Percentiles rank a stretch among this genome's conserved stretches.
Conservation (phyloP, 1,140 invertebrate genomes). For the Achatina immaculata region DNA sequence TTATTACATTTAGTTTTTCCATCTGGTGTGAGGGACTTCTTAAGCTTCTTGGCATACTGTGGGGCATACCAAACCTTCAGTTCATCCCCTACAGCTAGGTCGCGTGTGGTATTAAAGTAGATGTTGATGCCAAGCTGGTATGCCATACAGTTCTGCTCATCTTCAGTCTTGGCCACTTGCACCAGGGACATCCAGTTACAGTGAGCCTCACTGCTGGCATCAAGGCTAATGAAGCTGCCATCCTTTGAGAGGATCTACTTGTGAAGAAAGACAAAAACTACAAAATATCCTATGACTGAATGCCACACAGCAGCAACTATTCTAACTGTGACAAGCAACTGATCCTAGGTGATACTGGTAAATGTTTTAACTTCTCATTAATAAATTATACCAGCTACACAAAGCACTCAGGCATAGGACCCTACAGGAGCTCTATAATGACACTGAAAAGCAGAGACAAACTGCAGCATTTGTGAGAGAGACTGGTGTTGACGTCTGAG, state of each 20-base stretch:
- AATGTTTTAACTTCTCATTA: too few relatives aligned
- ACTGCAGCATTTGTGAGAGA: too few relatives aligned
- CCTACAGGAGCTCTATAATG: too few relatives aligned
- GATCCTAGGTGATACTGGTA: too few relatives aligned
- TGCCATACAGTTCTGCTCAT: conserved; percentile 67
- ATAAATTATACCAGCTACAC: too few relatives aligned
- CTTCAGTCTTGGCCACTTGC: conserved; percentile 48
- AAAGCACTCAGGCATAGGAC: too few relatives aligned
- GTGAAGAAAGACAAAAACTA: neutral
- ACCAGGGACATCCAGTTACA: conserved; percentile 70
- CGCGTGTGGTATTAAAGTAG: conserved; percentile 63
- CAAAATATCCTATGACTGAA: neutral
- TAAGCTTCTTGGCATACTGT: conserved; percentile 65
- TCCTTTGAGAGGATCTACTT: conserved; percentile 66
- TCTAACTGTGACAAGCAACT: too few relatives aligned
- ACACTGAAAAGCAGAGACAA: too few relatives aligned
- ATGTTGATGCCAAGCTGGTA: conserved; percentile 66
- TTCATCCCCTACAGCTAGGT: conserved; percentile 54
- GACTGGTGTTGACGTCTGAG: too few relatives aligned
- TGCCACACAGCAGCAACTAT: neutral
- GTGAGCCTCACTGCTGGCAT: conserved; percentile 65
- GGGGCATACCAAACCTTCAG: conserved; percentile 68
- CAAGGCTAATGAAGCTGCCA: conserved; percentile 61
- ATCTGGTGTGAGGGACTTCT: conserved; percentile 58
- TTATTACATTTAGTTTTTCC: conserved; percentile 58